A percentile compares a stretch with the other conserved stretches of the same genome.
phyloP scores from a whole-genome alignment of 1,140 invertebrate species.

The Panulirus ornatus region DNA sequence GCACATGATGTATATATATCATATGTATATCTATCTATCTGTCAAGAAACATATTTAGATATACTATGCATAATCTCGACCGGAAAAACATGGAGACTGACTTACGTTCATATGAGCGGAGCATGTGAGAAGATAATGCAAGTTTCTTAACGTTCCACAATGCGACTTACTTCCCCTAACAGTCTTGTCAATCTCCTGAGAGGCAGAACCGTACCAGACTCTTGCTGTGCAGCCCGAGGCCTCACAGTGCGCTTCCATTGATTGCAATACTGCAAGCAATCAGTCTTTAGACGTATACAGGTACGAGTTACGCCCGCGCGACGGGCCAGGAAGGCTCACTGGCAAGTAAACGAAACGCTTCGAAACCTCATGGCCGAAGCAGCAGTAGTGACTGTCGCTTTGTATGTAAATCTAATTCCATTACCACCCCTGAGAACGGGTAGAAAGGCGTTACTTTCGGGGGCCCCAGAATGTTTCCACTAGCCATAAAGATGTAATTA shows the following conservation, averaged over 20 bases:
- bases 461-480: not conserved
- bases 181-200: too few relatives aligned
- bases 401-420: constrained; percentile 41
- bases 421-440: constrained; percentile 43
- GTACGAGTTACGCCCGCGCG: not conserved
- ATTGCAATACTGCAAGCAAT: constrained; percentile 2
- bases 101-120: too few relatives aligned
- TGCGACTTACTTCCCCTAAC: too few relatives aligned
- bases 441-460: constrained; percentile 19
- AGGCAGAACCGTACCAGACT: too few relatives aligned
- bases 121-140: too few relatives aligned
- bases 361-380: not conserved
- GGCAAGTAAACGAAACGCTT: constrained; percentile 10
- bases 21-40: too few relatives aligned
- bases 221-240: too few relatives aligned
- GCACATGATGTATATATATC: too few relatives aligned
- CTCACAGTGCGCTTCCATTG: not conserved
- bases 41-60: too few relatives aligned
- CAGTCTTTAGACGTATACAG: not conserved
- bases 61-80: too few relatives aligned
- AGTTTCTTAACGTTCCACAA: too few relatives aligned
- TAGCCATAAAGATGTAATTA: constrained; percentile 18
- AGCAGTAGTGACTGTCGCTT: constrained; percentile 45
- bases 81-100: too few relatives aligned
- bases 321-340: not conserved